These are phyloP conservation scores for Leptodactylus fallax DNA, from an alignment of 2,797 vertebrate species.

Conservation along the genomic window DNA sequence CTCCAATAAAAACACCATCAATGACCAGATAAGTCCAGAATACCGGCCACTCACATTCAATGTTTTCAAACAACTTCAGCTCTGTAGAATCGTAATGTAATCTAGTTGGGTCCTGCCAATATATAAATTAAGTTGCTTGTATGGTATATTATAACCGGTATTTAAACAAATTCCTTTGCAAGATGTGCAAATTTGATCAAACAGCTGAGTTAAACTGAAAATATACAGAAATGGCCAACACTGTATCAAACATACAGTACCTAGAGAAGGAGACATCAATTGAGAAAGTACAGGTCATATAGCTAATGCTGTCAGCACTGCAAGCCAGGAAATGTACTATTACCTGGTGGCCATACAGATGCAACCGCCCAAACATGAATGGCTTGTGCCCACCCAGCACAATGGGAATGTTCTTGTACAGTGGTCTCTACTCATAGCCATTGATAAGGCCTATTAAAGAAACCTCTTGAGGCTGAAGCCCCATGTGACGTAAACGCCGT, in stretches of 20 bases:
- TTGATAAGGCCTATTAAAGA: no score
- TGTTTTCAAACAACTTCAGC: conserved; percentile 97
- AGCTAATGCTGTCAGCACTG: no score
- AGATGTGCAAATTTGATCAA: not conserved
- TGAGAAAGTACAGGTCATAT: not conserved
- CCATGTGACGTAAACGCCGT: no score
- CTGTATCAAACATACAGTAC: not conserved
- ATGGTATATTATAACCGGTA: not conserved
- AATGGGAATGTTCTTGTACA: no score
- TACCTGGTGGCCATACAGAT: no score
- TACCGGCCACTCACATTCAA: conserved; percentile 97
- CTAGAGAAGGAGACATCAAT: not conserved
- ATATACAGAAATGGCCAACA: not conserved
- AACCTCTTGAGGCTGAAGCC: no score
- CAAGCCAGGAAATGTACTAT: no score
- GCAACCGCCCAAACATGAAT: no score
- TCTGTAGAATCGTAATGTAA: conserved; percentile 97
- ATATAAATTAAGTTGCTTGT: not conserved
- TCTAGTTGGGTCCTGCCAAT: conserved; percentile 87
- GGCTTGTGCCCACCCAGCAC: no score
- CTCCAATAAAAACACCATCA: conserved; percentile 90
- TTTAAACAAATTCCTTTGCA: not conserved
- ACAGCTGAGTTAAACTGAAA: not conserved
- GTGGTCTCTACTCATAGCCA: no score
- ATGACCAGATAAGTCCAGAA: conserved; percentile 98